A percentile compares a stretch with the other conserved stretches of the same genome.
Conservation (phyloP, 2,797 vertebrate genomes). For the Periophthalmus magnuspinnatus region DNA sequence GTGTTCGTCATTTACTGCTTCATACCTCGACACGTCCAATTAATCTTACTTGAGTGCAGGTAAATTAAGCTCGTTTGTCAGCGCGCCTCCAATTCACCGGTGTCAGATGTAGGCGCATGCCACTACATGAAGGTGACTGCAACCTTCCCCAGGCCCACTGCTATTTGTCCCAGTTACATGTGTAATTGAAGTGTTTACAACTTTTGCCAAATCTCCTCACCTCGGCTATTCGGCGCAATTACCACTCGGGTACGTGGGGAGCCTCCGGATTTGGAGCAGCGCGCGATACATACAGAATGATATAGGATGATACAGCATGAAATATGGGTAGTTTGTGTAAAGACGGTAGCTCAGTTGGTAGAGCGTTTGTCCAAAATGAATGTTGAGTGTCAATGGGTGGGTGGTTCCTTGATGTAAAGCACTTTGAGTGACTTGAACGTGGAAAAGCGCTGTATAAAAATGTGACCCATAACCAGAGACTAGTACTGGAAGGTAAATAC, state of each 20-base stretch:
- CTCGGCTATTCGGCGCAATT: conserved; percentile 23
- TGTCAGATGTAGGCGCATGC: conserved; percentile 64
- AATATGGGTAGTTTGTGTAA: too few relatives aligned
- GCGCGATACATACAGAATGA: background rate
- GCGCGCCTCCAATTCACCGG: conserved; percentile 49
- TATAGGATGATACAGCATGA: background rate
- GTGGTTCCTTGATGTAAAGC: too few relatives aligned
- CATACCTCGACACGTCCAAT: conserved; percentile 76
- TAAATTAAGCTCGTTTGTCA: conserved; percentile 77
- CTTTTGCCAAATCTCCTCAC: conserved; percentile 51
- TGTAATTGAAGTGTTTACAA: conserved; percentile 64
- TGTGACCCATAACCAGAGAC: too few relatives aligned
- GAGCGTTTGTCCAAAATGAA: too few relatives aligned
- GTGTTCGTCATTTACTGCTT: conserved; percentile 73
- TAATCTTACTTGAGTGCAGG: conserved; percentile 74
- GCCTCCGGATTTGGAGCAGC: conserved; percentile 19
- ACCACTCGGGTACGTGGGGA: conserved; percentile 21
- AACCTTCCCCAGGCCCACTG: conserved; percentile 58
- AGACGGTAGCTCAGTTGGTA: too few relatives aligned
- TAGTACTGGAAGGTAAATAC: too few relatives aligned
- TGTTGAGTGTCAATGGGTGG: too few relatives aligned
- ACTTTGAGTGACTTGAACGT: too few relatives aligned
- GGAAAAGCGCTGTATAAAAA: too few relatives aligned
- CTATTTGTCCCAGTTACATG: conserved; percentile 61
- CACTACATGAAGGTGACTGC: conserved; percentile 68